Evolutionary conservation across 2,113 vertebrate species (phyloP).

Genomic region (Burhinus bistriatus): DNA sequence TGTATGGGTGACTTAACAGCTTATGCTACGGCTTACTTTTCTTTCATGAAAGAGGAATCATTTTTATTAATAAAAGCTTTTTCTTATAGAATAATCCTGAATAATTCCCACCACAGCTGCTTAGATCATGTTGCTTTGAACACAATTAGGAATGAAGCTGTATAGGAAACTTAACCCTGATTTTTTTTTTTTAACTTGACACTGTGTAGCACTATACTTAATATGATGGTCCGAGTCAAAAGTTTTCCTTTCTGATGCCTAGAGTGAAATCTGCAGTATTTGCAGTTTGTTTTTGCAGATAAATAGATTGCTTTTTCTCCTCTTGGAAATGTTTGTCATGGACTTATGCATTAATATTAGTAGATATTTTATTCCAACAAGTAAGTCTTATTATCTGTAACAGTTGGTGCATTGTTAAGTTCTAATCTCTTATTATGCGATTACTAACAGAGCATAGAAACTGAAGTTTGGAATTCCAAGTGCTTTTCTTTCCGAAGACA

Average conservation of each 20-base stretch:
- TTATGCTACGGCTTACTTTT: not conserved
- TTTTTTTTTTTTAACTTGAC: not conserved
- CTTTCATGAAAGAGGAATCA: not conserved
- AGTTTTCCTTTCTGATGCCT: not conserved
- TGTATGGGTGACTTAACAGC: not conserved
- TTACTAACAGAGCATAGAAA: not conserved
- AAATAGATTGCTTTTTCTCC: not conserved
- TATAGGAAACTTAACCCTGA: not conserved
- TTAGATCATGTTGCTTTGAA: not conserved
- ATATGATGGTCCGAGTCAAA: not conserved
- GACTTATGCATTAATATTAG: not conserved
- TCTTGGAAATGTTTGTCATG: not conserved
- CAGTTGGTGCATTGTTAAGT: not conserved
- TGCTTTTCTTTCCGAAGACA: not conserved
- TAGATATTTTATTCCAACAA: not conserved
- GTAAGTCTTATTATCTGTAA: not conserved
- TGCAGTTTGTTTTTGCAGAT: not conserved
- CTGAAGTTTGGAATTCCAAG: not conserved
- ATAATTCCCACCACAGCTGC: not conserved
- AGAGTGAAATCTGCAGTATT: not conserved
- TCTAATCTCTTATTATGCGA: not conserved
- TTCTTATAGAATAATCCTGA: not conserved
- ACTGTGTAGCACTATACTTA: not conserved
- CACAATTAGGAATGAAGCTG: not conserved
- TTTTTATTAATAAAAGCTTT: constrained; percentile 4